These are phyloP conservation scores for Otocyon megalotis DNA, from an alignment of 2,113 vertebrate species.

Conservation along the genomic window DNA sequence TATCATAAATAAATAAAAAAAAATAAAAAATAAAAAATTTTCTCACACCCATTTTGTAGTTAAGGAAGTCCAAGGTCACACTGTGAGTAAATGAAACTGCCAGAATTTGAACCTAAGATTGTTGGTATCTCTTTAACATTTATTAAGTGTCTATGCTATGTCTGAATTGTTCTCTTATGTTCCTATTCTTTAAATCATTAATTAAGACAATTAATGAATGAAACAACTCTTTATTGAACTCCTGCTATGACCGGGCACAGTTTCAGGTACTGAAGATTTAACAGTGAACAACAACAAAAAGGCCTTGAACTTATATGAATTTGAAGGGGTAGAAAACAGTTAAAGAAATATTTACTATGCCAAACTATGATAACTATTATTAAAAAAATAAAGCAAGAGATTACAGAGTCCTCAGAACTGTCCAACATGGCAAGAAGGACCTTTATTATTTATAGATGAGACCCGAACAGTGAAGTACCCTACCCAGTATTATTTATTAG, in stretches of 20 bases:
- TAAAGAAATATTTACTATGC: neutral
- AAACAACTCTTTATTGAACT: neutral
- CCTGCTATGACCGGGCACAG: neutral
- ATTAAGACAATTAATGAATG: neutral
- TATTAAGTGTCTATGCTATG: neutral
- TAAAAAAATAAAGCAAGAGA: neutral
- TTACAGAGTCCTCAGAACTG: neutral
- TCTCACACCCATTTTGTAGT: neutral
- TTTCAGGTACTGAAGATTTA: neutral
- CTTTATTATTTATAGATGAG: neutral
- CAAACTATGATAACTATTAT: neutral
- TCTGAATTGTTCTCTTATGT: neutral
- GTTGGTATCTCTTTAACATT: neutral
- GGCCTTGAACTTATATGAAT: neutral
- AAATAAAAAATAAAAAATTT: too few species aligned
- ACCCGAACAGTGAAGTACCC: neutral
- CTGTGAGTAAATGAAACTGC: neutral
- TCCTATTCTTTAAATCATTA: neutral
- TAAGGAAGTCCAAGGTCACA: neutral
- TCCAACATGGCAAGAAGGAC: neutral
- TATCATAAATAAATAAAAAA: too few species aligned
- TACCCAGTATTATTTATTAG: neutral
- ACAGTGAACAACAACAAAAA: neutral
- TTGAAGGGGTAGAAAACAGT: neutral
- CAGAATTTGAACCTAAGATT: neutral